Conservation (phyloP, 2,113 vertebrate genomes). For the Lasiurus cinereus region DNA sequence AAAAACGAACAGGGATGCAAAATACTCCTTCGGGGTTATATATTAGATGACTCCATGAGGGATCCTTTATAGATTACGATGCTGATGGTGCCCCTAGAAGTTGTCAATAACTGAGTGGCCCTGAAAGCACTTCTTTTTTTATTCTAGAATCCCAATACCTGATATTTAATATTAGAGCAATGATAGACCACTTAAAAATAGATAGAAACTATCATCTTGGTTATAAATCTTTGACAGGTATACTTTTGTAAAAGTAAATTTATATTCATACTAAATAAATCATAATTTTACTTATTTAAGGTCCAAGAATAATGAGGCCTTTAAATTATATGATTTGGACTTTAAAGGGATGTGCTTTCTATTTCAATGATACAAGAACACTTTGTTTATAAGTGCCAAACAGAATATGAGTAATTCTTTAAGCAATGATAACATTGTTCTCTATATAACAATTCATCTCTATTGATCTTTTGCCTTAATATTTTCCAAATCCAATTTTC, state of each 20-base stretch:
- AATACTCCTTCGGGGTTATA: background rate
- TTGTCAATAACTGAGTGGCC: background rate
- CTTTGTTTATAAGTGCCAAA: conserved; percentile 64
- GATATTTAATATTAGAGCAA: conserved; percentile 5
- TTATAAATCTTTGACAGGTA: background rate
- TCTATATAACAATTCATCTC: conserved; percentile 79
- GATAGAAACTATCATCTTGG: background rate
- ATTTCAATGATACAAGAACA: conserved; percentile 50
- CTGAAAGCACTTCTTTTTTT: background rate
- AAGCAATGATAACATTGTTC: conserved; percentile 79
- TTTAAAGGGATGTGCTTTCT: conserved; percentile 58
- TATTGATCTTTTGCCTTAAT: conserved; percentile 84
- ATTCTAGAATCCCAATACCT: background rate
- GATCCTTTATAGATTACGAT: background rate
- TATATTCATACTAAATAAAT: background rate
- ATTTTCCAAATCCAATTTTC: conserved; percentile 82
- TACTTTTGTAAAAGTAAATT: background rate
- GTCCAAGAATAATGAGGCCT: background rate
- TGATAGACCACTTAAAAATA: background rate
- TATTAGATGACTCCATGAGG: background rate
- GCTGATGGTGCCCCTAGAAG: background rate
- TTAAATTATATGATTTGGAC: conserved; percentile 29
- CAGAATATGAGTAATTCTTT: conserved; percentile 74
- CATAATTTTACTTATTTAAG: background rate
- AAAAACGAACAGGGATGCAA: background rate